phyloP scores from a whole-genome alignment of 2,888 invertebrate species.

The Tenthredo distinguenda region DNA sequence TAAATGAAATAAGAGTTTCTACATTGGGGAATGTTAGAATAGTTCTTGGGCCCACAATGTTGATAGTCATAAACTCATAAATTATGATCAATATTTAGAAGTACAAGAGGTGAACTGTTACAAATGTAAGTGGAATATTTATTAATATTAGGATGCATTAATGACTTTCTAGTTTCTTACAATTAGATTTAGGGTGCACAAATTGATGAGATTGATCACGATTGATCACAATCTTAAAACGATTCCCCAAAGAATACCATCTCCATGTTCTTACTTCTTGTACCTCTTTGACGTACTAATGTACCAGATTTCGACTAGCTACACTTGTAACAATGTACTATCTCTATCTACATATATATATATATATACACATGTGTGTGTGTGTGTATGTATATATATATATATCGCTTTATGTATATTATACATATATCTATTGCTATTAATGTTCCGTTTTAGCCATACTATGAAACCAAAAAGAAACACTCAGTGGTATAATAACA shows the following conservation, averaged over 20 bases:
- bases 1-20: constrained; percentile 28
- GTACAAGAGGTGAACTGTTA: constrained; percentile 20
- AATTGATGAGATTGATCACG: not conserved
- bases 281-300: constrained; percentile 15
- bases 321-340: constrained; percentile 14
- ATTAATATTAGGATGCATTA: not conserved
- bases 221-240: not conserved
- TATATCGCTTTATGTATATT: constrained; percentile 14
- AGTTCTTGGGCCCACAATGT: not conserved
- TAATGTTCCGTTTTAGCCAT: constrained; percentile 7
- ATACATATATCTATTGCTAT: constrained; percentile 13
- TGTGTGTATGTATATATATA: not conserved
- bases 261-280: constrained; percentile 14
- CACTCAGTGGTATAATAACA: not conserved
- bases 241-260: constrained; percentile 35
- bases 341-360: not conserved
- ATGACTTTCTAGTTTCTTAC: constrained; percentile 38
- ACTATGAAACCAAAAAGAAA: constrained; percentile 21
- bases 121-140: constrained; percentile 30
- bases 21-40: constrained; percentile 17
- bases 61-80: not conserved
- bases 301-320: constrained; percentile 9
- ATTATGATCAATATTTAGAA: not conserved
- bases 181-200: constrained; percentile 34
- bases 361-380: not conserved